phyloP scores from a whole-genome alignment of 2,888 invertebrate species.

The Malacosoma neustria region DNA sequence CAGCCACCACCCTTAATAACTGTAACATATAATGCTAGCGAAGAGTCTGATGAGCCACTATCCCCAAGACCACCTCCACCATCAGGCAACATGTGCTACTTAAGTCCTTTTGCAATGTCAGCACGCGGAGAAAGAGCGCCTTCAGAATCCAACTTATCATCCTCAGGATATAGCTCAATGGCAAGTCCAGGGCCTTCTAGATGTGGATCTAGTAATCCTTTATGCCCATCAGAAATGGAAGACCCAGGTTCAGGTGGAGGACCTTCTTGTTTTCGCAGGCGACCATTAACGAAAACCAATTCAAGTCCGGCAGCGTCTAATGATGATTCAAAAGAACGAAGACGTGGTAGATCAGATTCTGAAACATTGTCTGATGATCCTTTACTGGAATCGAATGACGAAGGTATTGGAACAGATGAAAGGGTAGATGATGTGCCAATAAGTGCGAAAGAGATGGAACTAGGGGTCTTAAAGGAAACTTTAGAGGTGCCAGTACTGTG shows the following conservation, averaged over 20 bases:
- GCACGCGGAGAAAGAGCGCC: constrained; percentile 82
- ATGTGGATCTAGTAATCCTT: constrained; percentile 86
- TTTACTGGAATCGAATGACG: constrained; percentile 82
- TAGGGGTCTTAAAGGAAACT: constrained; percentile 54
- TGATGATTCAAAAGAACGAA: constrained; percentile 62
- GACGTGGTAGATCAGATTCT: constrained; percentile 80
- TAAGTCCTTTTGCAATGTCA: constrained; percentile 86
- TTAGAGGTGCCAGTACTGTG: constrained; percentile 63
- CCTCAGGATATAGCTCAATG: constrained; percentile 90
- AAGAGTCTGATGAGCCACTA: constrained; percentile 84
- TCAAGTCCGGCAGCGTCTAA: constrained; percentile 62
- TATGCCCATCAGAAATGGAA: constrained; percentile 85
- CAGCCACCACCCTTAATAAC: constrained; percentile 81
- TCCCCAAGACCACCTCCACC: constrained; percentile 77
- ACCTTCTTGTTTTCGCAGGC: constrained; percentile 72
- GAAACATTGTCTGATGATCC: constrained; percentile 84
- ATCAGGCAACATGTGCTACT: constrained; percentile 79
- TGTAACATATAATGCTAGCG: constrained; percentile 84
- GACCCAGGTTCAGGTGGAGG: constrained; percentile 79
- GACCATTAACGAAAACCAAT: constrained; percentile 77
- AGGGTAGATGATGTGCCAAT: constrained; percentile 82
- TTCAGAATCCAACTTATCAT: constrained; percentile 88
- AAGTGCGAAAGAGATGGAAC: constrained; percentile 78
- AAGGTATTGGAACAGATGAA: constrained; percentile 86
- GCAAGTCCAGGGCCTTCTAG: constrained; percentile 88